Conservation (phyloP, 2,797 vertebrate genomes). For the Bryconaethiops microstoma region DNA sequence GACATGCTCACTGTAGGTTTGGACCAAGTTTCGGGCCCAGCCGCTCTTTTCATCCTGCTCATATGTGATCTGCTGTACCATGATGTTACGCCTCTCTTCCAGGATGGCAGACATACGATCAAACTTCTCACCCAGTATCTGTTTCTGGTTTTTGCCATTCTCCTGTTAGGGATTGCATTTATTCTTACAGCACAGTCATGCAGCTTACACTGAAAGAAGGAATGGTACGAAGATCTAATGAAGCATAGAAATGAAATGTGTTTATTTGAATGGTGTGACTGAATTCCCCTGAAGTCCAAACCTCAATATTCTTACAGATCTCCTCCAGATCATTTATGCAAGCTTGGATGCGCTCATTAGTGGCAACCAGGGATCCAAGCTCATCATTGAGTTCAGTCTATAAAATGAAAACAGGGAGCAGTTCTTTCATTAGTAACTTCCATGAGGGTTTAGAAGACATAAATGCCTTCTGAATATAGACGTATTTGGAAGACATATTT, state of each 20-base stretch:
- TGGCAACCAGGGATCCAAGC: slow-evolving; percentile 63
- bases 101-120: slow-evolving; percentile 70
- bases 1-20: slow-evolving; percentile 68
- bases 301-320: slow-evolving; percentile 74
- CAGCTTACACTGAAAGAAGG: not conserved
- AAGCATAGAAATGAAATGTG: not conserved
- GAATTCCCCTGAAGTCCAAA: slow-evolving; percentile 47
- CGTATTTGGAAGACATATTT: no score
- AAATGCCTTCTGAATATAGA: not conserved
- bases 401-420: not conserved
- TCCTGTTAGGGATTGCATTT: slow-evolving; percentile 65
- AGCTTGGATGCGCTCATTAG: slow-evolving; percentile 67
- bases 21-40: slow-evolving; percentile 63
- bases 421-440: not conserved
- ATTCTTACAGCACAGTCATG: not conserved
- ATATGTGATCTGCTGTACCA: slow-evolving; percentile 73
- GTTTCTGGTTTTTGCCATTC: slow-evolving; percentile 73
- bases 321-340: slow-evolving; percentile 70
- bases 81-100: slow-evolving; percentile 75
- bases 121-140: slow-evolving; percentile 75
- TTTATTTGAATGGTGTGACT: not conserved
- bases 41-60: slow-evolving; percentile 77
- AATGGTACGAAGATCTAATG: not conserved
- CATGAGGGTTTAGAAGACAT: not conserved
- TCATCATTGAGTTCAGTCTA: slow-evolving; percentile 72